Percentiles rank a stretch among this genome's conserved stretches.
phyloP scores from a whole-genome alignment of 1,140 invertebrate species.

The Drosophila kurseongensis region DNA sequence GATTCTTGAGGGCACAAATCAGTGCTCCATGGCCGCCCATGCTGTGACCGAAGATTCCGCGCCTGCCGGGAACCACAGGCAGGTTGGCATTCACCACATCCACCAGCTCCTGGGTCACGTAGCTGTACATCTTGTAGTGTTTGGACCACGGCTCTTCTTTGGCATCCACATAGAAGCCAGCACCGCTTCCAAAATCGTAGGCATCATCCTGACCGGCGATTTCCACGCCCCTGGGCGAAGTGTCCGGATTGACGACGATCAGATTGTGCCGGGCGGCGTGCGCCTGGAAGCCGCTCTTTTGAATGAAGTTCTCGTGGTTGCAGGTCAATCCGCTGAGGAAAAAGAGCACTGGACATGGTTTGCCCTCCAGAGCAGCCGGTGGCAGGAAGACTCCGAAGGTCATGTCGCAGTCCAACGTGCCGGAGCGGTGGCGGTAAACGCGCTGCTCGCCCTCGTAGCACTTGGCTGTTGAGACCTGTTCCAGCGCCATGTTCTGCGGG shows the following conservation, averaged over 20 bases:
- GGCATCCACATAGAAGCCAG: conserved; percentile 98
- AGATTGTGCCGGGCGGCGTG: conserved; percentile 90
- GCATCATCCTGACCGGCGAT: conserved; percentile 95
- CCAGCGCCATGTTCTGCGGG: conserved; percentile 60
- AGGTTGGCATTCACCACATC: conserved; percentile 92
- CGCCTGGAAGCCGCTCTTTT: conserved; percentile 96
- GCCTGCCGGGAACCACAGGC: conserved; percentile 86
- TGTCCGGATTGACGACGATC: conserved; percentile 95
- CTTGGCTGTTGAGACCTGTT: conserved; percentile 63
- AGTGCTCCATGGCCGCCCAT: conserved; percentile 99
- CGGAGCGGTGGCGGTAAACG: conserved; percentile 93
- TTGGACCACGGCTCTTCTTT: conserved; percentile 95
- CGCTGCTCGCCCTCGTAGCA: conserved; percentile 76
- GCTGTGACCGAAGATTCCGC: conserved; percentile 95
- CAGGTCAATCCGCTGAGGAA: conserved; percentile 98
- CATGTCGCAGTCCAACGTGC: conserved; percentile 94
- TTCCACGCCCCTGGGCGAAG: conserved; percentile 95
- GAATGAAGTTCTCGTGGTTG: conserved; percentile 98
- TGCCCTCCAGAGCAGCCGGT: conserved; percentile 89
- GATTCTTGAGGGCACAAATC: conserved; percentile 96
- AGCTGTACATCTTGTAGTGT: conserved; percentile 98
- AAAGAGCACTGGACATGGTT: conserved; percentile 93
- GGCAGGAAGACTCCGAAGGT: conserved; percentile 97
- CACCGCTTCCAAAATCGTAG: conserved; percentile 97
- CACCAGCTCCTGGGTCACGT: conserved; percentile 96